Evolutionary conservation across 64 coral and sea anemone species (phyloP).

Genomic region (Porites australiensis): DNA sequence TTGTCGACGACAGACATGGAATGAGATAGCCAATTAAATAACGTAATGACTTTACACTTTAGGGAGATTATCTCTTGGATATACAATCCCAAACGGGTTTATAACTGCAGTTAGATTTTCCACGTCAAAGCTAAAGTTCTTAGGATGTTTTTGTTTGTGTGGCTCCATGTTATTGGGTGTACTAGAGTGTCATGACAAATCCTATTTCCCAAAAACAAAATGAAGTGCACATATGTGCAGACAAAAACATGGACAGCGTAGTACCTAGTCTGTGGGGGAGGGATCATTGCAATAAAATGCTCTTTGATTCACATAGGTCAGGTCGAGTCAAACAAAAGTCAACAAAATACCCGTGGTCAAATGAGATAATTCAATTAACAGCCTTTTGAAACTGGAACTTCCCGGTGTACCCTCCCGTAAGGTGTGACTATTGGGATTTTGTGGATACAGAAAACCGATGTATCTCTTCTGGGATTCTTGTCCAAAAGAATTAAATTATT

Average conservation of each 20-base stretch:
- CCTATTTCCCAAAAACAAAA: neutral
- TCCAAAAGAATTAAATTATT: too few species aligned
- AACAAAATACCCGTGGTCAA: constrained; percentile 3
- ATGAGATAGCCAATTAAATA: constrained; percentile 38
- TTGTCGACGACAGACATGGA: constrained; percentile 29
- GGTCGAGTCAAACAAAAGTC: neutral
- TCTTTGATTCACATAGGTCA: neutral
- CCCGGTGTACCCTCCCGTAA: too few species aligned
- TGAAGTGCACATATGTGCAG: neutral
- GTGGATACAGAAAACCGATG: too few species aligned
- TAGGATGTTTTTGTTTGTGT: neutral
- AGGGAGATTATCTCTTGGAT: neutral
- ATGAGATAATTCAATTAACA: constrained; percentile 16
- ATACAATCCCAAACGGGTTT: neutral
- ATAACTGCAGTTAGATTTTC: neutral
- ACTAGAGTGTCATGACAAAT: neutral
- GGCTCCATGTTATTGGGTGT: neutral
- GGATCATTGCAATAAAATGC: neutral
- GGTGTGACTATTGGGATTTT: too few species aligned
- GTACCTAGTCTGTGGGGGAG: constrained; percentile 8
- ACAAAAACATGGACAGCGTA: neutral
- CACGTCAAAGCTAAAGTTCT: neutral
- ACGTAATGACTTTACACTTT: neutral
- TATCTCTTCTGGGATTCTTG: too few species aligned
- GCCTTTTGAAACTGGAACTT: neutral